Evolutionary conservation across 2,113 vertebrate species (phyloP).

Genomic region (Zeus faber): DNA sequence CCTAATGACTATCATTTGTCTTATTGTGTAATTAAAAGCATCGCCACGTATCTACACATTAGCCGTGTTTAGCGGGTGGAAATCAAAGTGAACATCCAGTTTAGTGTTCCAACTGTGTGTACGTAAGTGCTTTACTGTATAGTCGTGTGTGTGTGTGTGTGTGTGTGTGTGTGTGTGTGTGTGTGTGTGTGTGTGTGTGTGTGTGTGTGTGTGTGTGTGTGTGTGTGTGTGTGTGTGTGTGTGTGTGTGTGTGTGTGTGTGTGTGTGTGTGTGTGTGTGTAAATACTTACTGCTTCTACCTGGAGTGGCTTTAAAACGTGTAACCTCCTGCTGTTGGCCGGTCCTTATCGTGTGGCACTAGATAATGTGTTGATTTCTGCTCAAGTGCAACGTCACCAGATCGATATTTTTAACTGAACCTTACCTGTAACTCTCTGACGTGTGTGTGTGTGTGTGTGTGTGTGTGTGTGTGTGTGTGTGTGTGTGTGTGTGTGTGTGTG

Average conservation of each 20-base stretch:
- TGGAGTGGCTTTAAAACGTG: slow-evolving; percentile 35
- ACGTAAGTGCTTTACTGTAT: slow-evolving; percentile 47
- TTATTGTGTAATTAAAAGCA: slow-evolving; percentile 1
- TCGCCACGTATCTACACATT: neutral
- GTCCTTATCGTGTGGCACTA: slow-evolving; percentile 32
- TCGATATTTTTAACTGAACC: neutral
- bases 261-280: too few species aligned
- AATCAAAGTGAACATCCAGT: slow-evolving; percentile 5
- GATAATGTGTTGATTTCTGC: slow-evolving; percentile 9
- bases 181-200: too few species aligned
- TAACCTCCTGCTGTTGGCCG: slow-evolving; percentile 30
- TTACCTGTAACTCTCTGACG: neutral
- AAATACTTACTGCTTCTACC: slow-evolving; percentile 41
- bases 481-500: slow-evolving; percentile 4
- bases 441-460: neutral
- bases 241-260: too few species aligned
- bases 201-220: too few species aligned
- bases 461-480: slow-evolving; percentile 18
- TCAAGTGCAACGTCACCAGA: neutral
- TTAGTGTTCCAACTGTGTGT: slow-evolving; percentile 34
- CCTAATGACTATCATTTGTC: too few species aligned
- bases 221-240: too few species aligned
- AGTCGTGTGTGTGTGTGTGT: too few species aligned
- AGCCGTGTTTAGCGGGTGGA: slow-evolving; percentile 9
- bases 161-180: too few species aligned